phyloP scores from a whole-genome alignment of 2,888 invertebrate genomes.

The Oscheius myriophilus region DNA sequence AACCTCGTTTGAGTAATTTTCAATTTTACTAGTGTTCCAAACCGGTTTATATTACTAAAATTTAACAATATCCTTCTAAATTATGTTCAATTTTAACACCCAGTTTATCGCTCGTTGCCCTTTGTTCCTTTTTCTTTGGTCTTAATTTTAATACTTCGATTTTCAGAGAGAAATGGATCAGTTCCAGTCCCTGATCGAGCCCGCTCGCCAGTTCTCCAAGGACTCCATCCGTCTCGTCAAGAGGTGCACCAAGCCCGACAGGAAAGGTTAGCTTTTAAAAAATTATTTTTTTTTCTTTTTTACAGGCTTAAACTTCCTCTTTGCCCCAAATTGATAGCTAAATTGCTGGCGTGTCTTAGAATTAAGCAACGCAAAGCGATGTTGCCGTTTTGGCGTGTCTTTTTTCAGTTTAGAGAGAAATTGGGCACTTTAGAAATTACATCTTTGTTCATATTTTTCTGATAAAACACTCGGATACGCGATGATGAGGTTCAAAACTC shows the following conservation, averaged over 20 bases:
- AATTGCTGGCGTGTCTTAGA: too few species aligned
- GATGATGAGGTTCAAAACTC: too few species aligned
- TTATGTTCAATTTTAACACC: conserved; percentile 1
- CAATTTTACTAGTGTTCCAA: too few species aligned
- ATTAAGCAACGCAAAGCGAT: too few species aligned
- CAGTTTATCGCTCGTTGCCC: not conserved
- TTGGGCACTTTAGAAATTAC: too few species aligned
- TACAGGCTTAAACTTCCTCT: not conserved
- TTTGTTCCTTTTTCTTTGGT: conserved; percentile 11
- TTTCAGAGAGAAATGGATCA: conserved; percentile 83
- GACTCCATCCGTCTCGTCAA: conserved; percentile 97
- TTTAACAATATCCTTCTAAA: conserved; percentile 6
- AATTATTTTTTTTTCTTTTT: not conserved
- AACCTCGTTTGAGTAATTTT: too few species aligned
- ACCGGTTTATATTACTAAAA: too few species aligned
- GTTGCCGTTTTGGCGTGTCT: too few species aligned
- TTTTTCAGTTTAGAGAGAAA: too few species aligned
- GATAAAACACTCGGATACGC: too few species aligned
- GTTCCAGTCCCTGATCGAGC: conserved; percentile 90
- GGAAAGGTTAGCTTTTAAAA: conserved; percentile 81
- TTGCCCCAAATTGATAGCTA: too few species aligned
- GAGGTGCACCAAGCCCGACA: conserved; percentile 98
- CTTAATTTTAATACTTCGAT: not conserved
- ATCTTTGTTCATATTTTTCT: too few species aligned
- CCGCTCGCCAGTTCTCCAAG: conserved; percentile 94